Conservation (phyloP, 2,888 invertebrate species). For the Gortyna flavago region DNA sequence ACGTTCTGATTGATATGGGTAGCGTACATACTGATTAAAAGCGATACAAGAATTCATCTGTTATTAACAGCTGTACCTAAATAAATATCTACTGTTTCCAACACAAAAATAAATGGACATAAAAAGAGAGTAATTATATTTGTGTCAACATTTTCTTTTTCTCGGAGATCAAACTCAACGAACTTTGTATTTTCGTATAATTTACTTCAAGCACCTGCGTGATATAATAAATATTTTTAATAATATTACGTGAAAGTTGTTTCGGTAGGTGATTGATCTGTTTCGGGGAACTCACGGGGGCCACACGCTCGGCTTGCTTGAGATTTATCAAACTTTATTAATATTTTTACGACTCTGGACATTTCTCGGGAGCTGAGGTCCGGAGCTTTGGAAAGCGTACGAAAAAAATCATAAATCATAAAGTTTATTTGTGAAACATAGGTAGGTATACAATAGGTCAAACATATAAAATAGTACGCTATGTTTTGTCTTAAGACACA, state of each 20-base stretch:
- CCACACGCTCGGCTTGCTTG: background rate
- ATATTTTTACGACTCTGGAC: background rate
- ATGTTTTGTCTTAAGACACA: no score
- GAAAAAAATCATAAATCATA: no score
- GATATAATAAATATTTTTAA: background rate
- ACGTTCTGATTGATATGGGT: constrained; percentile 30
- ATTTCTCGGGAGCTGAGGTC: background rate
- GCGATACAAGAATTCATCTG: background rate
- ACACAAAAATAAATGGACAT: background rate
- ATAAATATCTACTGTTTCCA: background rate
- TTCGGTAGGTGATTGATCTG: background rate
- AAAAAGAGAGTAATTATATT: background rate
- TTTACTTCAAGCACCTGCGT: background rate
- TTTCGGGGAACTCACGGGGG: background rate
- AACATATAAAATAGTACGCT: no score
- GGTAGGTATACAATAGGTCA: no score
- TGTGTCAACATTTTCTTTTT: background rate
- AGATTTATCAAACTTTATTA: background rate
- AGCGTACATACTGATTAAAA: constrained; percentile 20
- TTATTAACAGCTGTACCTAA: background rate
- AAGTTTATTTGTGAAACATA: no score
- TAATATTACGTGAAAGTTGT: background rate
- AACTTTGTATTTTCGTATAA: background rate
- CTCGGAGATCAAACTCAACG: background rate
- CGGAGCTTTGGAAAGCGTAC: background rate